These are phyloP conservation scores for Ispidina picta DNA, from an alignment of 2,797 vertebrate genomes.

Conservation along the genomic window DNA sequence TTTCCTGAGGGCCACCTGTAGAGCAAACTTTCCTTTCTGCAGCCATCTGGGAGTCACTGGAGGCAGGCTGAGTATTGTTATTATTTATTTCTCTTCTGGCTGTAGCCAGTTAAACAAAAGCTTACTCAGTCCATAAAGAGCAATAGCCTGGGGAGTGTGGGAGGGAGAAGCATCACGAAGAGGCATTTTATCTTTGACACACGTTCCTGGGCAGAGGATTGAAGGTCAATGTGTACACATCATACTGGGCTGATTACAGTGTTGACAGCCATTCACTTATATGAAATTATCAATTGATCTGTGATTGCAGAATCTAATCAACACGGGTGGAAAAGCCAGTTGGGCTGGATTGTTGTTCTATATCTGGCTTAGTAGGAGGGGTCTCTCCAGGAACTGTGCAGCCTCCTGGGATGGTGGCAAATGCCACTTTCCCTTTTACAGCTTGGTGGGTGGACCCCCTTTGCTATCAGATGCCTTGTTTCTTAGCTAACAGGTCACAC, in stretches of 20 bases:
- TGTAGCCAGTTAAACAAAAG: slow-evolving; percentile 49
- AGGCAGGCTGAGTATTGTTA: neutral
- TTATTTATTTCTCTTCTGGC: slow-evolving; percentile 56
- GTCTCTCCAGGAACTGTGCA: neutral
- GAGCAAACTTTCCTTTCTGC: neutral
- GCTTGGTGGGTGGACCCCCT: neutral
- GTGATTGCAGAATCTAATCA: slow-evolving; percentile 60
- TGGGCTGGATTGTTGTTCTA: neutral
- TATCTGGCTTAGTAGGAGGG: neutral
- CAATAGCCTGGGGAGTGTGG: slow-evolving; percentile 7
- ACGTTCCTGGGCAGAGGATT: slow-evolving; percentile 15
- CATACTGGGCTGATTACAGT: slow-evolving; percentile 42
- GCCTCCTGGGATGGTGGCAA: neutral
- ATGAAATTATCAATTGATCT: slow-evolving; percentile 70
- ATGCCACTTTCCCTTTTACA: neutral
- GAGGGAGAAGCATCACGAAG: neutral
- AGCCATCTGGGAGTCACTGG: neutral
- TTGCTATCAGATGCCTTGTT: neutral
- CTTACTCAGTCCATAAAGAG: slow-evolving; percentile 35
- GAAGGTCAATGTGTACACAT: slow-evolving; percentile 56
- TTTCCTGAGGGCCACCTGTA: neutral
- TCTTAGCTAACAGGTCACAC: neutral
- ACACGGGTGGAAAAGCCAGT: slow-evolving; percentile 42
- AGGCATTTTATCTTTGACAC: slow-evolving; percentile 54
- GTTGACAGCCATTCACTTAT: slow-evolving; percentile 62